These are phyloP conservation scores for Cololabis saira DNA, from an alignment of 2,113 vertebrate genomes.

Conservation along the genomic window DNA sequence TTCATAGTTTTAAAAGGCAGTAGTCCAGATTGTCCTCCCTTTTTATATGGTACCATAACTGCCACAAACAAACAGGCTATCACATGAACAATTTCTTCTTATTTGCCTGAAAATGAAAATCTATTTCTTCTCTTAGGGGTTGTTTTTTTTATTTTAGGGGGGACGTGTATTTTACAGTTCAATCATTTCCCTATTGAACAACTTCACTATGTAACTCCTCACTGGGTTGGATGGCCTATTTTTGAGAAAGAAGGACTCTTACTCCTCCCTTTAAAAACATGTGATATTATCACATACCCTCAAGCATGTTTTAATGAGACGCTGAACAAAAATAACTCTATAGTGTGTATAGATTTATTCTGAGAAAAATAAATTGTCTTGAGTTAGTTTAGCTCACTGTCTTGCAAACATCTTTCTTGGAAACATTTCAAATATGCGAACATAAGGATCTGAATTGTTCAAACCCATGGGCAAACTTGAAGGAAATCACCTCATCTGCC, in stretches of 20 bases:
- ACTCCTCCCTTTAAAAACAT: slow-evolving; percentile 55
- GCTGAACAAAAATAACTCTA: slow-evolving; percentile 64
- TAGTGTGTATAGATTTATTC: slow-evolving; percentile 54
- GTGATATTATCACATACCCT: slow-evolving; percentile 65
- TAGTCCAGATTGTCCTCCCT: slow-evolving; percentile 14
- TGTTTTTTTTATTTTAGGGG: no score
- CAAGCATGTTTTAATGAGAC: slow-evolving; percentile 73
- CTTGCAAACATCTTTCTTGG: slow-evolving; percentile 19
- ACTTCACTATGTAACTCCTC: slow-evolving; percentile 30
- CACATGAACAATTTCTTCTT: slow-evolving; percentile 44
- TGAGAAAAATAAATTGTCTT: slow-evolving; percentile 48
- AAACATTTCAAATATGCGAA: slow-evolving; percentile 25
- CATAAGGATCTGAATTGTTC: slow-evolving; percentile 7
- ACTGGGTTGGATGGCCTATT: slow-evolving; percentile 67
- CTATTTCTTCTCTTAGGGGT: slow-evolving; percentile 27
- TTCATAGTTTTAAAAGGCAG: no score
- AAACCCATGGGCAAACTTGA: slow-evolving; percentile 16
- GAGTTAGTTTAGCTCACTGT: slow-evolving; percentile 9
- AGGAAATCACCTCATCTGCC: slow-evolving; percentile 34
- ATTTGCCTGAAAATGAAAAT: slow-evolving; percentile 52
- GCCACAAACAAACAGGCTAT: slow-evolving; percentile 35
- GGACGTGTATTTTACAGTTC: slow-evolving; percentile 33
- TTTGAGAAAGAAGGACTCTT: slow-evolving; percentile 44
- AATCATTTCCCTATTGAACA: slow-evolving; percentile 35
- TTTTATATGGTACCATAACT: slow-evolving; percentile 9